These are phyloP conservation scores for Buphagus erythrorhynchus DNA, from an alignment of 2,797 vertebrate genomes.

Conservation along the genomic window DNA sequence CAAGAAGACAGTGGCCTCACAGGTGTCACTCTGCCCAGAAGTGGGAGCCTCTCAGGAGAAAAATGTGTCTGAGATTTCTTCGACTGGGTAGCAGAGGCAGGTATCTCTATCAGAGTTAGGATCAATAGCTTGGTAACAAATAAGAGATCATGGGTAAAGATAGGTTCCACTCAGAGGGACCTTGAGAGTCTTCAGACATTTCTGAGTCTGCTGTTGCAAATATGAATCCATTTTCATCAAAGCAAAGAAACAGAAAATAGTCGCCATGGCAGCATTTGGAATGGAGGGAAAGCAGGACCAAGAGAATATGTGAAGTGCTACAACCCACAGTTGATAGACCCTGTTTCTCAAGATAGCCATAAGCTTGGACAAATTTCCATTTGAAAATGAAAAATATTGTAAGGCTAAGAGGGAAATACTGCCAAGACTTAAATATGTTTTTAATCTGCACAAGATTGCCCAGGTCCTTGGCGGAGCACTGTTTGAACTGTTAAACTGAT, in stretches of 20 bases:
- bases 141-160: background rate
- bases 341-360: background rate
- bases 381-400: background rate
- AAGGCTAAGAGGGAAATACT: background rate
- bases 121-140: background rate
- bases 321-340: background rate
- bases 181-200: slow-evolving; percentile 8
- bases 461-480: background rate
- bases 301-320: background rate
- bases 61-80: background rate
- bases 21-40: background rate
- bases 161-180: background rate
- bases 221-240: slow-evolving; percentile 4
- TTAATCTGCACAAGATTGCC: background rate
- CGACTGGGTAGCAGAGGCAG: background rate
- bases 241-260: background rate
- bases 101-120: background rate
- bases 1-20: background rate
- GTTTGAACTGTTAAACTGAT: background rate
- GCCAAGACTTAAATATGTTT: background rate
- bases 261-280: background rate
- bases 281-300: background rate
- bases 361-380: background rate
- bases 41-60: background rate
- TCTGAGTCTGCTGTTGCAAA: background rate